Conservation (phyloP, 2,113 vertebrate species). For the Malaclemys terrapin region DNA sequence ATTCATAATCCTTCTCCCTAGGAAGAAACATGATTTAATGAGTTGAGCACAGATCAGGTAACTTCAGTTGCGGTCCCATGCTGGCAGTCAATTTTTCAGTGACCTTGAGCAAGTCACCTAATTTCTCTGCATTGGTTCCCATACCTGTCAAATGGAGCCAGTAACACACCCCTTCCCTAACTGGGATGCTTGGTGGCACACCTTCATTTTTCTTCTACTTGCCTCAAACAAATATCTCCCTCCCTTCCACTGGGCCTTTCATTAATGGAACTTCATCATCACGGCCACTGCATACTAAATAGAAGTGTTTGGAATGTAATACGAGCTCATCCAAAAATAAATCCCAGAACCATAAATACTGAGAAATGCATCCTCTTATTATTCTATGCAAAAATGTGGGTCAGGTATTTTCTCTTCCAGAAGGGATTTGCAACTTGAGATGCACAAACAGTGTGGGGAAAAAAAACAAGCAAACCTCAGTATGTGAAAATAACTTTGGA, state of each 20-base stretch:
- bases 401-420: not conserved
- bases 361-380: not conserved
- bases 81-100: not conserved
- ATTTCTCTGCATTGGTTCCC: not conserved
- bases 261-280: not conserved
- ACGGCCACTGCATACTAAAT: fast-evolving
- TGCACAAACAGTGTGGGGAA: not conserved
- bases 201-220: not conserved
- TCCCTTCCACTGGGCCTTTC: fast-evolving
- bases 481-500: not conserved
- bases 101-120: too few relatives aligned
- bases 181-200: fast-evolving
- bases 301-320: fast-evolving
- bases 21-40: not conserved
- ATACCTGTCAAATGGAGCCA: not conserved
- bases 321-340: not conserved
- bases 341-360: not conserved
- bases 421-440: not conserved
- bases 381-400: not conserved
- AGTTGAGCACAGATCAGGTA: not conserved
- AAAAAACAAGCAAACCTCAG: not conserved
- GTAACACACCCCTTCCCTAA: not conserved
- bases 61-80: not conserved
- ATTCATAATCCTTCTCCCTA: not conserved
- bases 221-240: fast-evolving